Evolutionary conservation across 2,797 vertebrate species (phyloP).

Genomic region (Lagocephalus sceleratus): DNA sequence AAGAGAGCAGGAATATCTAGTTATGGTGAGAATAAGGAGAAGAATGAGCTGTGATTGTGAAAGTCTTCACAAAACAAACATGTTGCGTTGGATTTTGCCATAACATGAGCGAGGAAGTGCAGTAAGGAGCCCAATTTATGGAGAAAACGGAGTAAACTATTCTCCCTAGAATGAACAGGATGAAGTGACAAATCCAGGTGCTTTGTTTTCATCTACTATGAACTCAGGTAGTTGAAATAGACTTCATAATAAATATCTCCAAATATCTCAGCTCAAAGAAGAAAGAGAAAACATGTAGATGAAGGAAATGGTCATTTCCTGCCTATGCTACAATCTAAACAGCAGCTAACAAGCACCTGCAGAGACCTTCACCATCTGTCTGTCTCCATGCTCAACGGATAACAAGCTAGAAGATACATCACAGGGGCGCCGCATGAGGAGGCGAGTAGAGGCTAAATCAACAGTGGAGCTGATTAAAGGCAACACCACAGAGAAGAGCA

Average conservation of each 20-base stretch:
- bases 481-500: slow-evolving; percentile 10
- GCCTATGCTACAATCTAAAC: slow-evolving; percentile 9
- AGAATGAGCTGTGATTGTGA: slow-evolving; percentile 59
- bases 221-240: background rate
- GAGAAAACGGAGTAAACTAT: slow-evolving; percentile 57
- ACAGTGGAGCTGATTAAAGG: slow-evolving; percentile 60
- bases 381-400: slow-evolving; percentile 19
- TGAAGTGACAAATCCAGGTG: background rate
- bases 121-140: slow-evolving; percentile 53
- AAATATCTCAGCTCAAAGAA: background rate
- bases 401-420: slow-evolving; percentile 51
- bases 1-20: slow-evolving; percentile 52
- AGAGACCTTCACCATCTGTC: slow-evolving; percentile 23
- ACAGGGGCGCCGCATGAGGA: slow-evolving; percentile 25
- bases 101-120: slow-evolving; percentile 30
- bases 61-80: slow-evolving; percentile 65
- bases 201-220: background rate
- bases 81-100: slow-evolving; percentile 55
- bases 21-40: slow-evolving; percentile 45
- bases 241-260: too few species aligned
- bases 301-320: background rate
- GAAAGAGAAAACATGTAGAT: background rate
- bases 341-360: slow-evolving; percentile 33
- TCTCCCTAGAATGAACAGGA: slow-evolving; percentile 36
- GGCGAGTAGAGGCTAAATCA: slow-evolving; percentile 47